phyloP scores from a whole-genome alignment of 2,888 invertebrate species.

The Acheta domesticus region DNA sequence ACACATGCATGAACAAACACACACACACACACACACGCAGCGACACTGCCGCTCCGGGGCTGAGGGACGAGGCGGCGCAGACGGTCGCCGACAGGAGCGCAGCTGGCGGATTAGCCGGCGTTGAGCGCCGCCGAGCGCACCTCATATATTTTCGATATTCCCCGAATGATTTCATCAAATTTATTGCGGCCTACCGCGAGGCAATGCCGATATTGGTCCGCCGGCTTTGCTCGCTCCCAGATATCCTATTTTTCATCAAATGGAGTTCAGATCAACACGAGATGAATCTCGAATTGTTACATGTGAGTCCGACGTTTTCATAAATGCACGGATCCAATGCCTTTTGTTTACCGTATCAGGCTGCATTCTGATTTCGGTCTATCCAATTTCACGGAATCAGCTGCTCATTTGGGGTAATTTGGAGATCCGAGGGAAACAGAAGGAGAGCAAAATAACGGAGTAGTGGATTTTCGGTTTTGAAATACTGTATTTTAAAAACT shows the following conservation, averaged over 20 bases:
- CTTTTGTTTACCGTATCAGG: neutral
- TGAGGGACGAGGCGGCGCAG: no score
- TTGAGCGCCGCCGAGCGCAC: neutral
- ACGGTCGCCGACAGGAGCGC: neutral
- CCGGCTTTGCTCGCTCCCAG: neutral
- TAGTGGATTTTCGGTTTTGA: no score
- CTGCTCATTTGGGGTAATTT: no score
- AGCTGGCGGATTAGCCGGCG: neutral
- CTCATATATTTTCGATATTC: conserved; percentile 18
- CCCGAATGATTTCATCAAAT: conserved; percentile 3
- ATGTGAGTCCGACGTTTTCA: neutral
- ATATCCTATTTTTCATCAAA: neutral
- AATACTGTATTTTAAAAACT: no score
- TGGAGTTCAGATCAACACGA: neutral
- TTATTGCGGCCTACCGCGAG: neutral
- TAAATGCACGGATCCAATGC: neutral
- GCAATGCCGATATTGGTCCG: neutral
- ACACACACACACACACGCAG: no score
- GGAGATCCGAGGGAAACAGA: no score
- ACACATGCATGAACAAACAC: no score
- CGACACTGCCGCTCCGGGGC: no score
- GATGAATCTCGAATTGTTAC: neutral
- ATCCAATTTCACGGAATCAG: no score
- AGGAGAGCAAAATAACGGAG: no score
- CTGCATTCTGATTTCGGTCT: no score